Base-by-base conservation (phyloP, 2,888 invertebrate species). In the Apamea crenata region DNA sequence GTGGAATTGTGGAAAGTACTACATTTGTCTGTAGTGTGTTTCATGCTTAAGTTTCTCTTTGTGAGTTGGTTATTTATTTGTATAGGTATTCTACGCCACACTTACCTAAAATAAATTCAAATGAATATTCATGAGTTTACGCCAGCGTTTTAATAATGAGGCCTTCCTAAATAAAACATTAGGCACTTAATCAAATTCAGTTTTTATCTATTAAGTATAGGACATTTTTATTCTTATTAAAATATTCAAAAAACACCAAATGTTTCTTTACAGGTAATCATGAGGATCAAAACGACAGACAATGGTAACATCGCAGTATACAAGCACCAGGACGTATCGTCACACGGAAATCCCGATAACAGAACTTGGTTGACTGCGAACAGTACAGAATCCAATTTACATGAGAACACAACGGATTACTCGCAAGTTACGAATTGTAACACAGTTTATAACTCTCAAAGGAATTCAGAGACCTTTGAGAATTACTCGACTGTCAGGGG, bases 251-350 rank as follows among this genome's bases (percentile, higher is more conserved):
- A n/a, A 16, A 3, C 12, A n/a, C 8, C 1, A 67, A 25, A 32
- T 63, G 25, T 77, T 84, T 89, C 73, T 87, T 94, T 94, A 50
- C 95, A 96, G 96, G 91, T 93, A 94, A 95, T 87, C 92, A 96
- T 96, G 96, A 95, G 92, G 94, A 94, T 96, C 91, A 92, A 93
- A 89, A 90, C 87, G 80, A 88, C 83, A 92, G 95, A 95, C 83
- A 96, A 96, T 89, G 96, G 96, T 84, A 96, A 96, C 91, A 87
- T 95, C 82, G 89, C 91, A 76, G 83, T 92, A 74, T 89, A 91
- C 77, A 91, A 92, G 77, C 88, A 87, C 74, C 91, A 91, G 88
- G 91, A 91, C 81, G 85, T 90, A 80, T 81, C 88, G 72, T 91
- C 92, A 74, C 91, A 90, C 82, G 90, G 89, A 87, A 93, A 92